These are phyloP conservation scores for Todiramphus saurophagus DNA, from an alignment of 2,113 vertebrate genomes.

Conservation along the genomic window DNA sequence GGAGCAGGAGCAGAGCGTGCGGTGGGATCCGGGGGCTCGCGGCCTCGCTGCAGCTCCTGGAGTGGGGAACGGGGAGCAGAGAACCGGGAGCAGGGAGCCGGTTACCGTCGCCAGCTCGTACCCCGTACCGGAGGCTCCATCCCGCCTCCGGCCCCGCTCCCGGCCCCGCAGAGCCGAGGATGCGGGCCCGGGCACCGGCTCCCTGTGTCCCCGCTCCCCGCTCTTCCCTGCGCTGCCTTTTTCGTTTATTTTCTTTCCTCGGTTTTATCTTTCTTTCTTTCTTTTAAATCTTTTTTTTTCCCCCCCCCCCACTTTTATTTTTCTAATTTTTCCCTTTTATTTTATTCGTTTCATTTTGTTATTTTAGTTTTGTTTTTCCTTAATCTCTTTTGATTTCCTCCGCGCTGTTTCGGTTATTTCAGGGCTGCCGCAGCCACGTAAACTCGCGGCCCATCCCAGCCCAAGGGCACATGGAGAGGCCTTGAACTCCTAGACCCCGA, in stretches of 20 bases:
- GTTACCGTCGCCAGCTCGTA: background rate
- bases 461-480: background rate
- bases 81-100: background rate
- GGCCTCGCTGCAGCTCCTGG: background rate
- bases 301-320: background rate
- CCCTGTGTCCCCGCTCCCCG: background rate
- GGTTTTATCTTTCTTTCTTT: no score
- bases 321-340: background rate
- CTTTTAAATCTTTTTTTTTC: background rate
- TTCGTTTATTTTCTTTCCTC: background rate
- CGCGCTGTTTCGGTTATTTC: rapidly evolving
- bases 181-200: background rate
- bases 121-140: background rate
- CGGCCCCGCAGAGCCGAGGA: background rate
- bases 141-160: background rate
- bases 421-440: background rate
- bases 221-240: background rate
- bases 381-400: background rate
- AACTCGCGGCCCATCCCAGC: background rate
- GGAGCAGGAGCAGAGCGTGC: background rate
- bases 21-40: background rate
- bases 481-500: background rate
- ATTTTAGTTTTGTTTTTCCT: background rate
- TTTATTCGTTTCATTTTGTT: background rate
- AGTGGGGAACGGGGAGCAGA: background rate